Evolutionary conservation across 2,888 invertebrate genomes (phyloP), one percentile per base, ranked within the genome.

Genomic region (Mystacides longicornis): DNA sequence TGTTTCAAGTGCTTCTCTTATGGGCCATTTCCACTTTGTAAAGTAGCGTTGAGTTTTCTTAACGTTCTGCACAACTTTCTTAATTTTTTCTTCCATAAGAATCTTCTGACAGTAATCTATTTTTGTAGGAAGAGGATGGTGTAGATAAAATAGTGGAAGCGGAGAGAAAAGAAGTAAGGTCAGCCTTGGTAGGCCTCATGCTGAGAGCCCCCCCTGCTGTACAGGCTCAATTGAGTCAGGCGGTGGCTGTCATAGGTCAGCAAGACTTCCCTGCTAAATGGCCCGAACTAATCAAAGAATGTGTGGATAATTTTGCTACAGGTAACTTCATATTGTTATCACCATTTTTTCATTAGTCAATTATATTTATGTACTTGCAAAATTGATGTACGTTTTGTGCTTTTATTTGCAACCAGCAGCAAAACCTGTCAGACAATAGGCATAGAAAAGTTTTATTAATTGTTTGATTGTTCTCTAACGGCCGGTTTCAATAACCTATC

Each of bases 221-320:
- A 58, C 97, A 98, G 70, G 87, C 92, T 65, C 97, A 98, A 72
- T 79, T 95, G 48, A 95, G 94, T 64, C 96, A 96, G 75, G 94
- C 95, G 0, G 90, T 98, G 42, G 91, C 93, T 63, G 92, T 94
- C 22, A 96, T 98, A 57, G 97, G 97, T n/a, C 87, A 89, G 67
- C 85, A 89, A 64, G 99, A 99, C 75, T 99, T 99, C 69, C 99
- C 99, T 0, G 84, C 87, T 59, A 92, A 94, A 69, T 99, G 99
- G 99, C 94, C 93, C 0, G 86, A 87, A 61, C 80, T 99, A 1
- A 87, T 99, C 22, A 82, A 88, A 31, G 89, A 95, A 69, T 92
- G 99, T 90, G 91, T 97, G 11, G 85, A 87, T 49, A 93, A 95
- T 67, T 94, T 98, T 71, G 81, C 82, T 45, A 86, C 88, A 56